These are phyloP conservation scores for Chorisops tibialis DNA, from an alignment of 2,888 invertebrate species.

Conservation along the genomic window DNA sequence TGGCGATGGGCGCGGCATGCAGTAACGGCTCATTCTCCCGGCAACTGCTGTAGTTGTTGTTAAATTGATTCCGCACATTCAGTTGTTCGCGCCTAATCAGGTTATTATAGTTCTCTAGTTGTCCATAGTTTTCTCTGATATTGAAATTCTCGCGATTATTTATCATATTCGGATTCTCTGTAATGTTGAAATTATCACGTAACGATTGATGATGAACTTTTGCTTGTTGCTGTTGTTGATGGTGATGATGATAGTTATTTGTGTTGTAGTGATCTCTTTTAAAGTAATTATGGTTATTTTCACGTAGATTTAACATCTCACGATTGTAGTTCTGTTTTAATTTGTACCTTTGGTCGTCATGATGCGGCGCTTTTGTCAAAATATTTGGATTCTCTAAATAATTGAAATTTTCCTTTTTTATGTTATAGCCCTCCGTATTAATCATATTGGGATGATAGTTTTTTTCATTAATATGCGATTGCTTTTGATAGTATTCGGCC, in stretches of 20 bases:
- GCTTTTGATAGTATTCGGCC: slow-evolving; percentile 49
- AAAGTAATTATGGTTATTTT: slow-evolving; percentile 35
- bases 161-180: slow-evolving; percentile 48
- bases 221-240: slow-evolving; percentile 43
- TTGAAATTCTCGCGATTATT: slow-evolving; percentile 44
- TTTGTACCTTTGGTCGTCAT: slow-evolving; percentile 40
- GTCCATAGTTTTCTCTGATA: slow-evolving; percentile 41
- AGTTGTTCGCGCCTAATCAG: slow-evolving; percentile 38
- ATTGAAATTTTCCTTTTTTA: slow-evolving; percentile 46
- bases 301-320: slow-evolving; percentile 49
- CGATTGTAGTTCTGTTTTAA: slow-evolving; percentile 39
- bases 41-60: slow-evolving; percentile 47
- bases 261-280: slow-evolving; percentile 35
- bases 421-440: slow-evolving; percentile 45
- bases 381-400: slow-evolving; percentile 42
- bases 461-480: slow-evolving; percentile 46
- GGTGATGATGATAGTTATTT: slow-evolving; percentile 37
- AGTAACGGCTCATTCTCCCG: slow-evolving; percentile 52
- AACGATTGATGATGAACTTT: slow-evolving; percentile 53
- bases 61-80: slow-evolving; percentile 41
- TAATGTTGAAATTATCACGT: slow-evolving; percentile 51
- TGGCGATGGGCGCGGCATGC: slow-evolving; percentile 51
- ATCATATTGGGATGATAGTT: slow-evolving; percentile 46
- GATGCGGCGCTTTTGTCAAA: slow-evolving; percentile 35
- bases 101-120: slow-evolving; percentile 42